Percentiles rank a stretch among this genome's conserved stretches.
phyloP scores from a whole-genome alignment of 1,140 invertebrate genomes.

The Odontomachus brunneus region DNA sequence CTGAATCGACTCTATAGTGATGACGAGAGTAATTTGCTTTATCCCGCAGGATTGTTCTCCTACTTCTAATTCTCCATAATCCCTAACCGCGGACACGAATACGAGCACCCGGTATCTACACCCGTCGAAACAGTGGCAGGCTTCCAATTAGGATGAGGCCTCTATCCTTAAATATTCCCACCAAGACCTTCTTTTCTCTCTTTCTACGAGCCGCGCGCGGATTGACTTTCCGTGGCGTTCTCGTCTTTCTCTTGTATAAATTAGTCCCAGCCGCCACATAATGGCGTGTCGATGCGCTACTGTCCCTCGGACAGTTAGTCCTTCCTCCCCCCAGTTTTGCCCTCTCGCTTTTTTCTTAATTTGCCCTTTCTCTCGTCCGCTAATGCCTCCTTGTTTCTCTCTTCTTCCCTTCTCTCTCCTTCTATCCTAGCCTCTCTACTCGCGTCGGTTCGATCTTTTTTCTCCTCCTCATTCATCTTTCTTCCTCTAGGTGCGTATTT shows the following conservation, averaged over 20 bases:
- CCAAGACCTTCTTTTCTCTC: conserved; percentile 55
- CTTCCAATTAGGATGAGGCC: conserved; percentile 83
- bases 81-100: conserved; percentile 79
- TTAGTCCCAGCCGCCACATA: conserved; percentile 85
- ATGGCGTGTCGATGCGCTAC: conserved; percentile 86
- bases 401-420: conserved; percentile 56
- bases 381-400: conserved; percentile 15
- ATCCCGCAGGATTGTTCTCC: background rate
- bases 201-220: conserved; percentile 57
- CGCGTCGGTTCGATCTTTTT: background rate
- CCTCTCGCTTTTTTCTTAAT: conserved; percentile 55
- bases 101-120: conserved; percentile 77
- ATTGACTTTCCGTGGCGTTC: conserved; percentile 81
- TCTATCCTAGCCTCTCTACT: conserved; percentile 45
- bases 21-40: background rate
- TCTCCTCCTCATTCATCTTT: conserved; percentile 26
- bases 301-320: conserved; percentile 77
- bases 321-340: conserved; percentile 42
- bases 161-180: conserved; percentile 80
- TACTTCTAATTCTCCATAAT: conserved; percentile 64
- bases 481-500: background rate
- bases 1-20: no score
- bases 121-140: conserved; percentile 82
- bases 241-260: conserved; percentile 85
- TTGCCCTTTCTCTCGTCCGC: conserved; percentile 60